A percentile compares a stretch with the other conserved stretches of the same genome.
phyloP scores from a whole-genome alignment of 2,797 vertebrate species.

The Amphiprion clarkii region DNA sequence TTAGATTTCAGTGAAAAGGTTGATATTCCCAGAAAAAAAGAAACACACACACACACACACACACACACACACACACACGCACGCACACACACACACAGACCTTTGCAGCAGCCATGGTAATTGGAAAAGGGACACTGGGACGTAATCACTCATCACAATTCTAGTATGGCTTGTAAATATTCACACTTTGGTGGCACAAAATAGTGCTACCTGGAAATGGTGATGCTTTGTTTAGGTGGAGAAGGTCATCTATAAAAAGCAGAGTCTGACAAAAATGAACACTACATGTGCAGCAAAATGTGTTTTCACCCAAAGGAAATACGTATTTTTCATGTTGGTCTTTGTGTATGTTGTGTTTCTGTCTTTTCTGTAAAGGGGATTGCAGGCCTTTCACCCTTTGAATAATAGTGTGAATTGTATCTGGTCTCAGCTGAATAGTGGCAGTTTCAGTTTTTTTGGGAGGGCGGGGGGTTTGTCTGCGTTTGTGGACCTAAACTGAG shows the following conservation, averaged over 20 bases:
- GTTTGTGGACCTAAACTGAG: slow-evolving; percentile 29
- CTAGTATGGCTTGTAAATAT: slow-evolving; percentile 56
- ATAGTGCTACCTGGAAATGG: slow-evolving; percentile 53
- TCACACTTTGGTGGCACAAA: slow-evolving; percentile 55
- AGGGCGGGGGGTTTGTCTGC: not conserved
- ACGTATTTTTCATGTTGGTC: slow-evolving; percentile 51
- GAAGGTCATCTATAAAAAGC: slow-evolving; percentile 73
- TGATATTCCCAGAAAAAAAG: slow-evolving; percentile 8
- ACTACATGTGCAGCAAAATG: slow-evolving; percentile 52
- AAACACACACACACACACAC: slow-evolving; percentile 7
- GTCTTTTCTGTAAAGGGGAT: slow-evolving; percentile 29
- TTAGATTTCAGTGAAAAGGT: slow-evolving; percentile 29
- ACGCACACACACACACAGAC: slow-evolving; percentile 7
- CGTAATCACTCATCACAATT: slow-evolving; percentile 48
- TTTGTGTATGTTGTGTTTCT: slow-evolving; percentile 48
- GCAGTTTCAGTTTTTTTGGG: slow-evolving; percentile 30
- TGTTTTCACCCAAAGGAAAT: slow-evolving; percentile 72
- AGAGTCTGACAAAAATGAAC: slow-evolving; percentile 40
- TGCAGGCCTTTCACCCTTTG: slow-evolving; percentile 50
- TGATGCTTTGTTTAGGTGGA: slow-evolving; percentile 60
- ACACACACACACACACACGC: not conserved
- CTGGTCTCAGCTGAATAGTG: slow-evolving; percentile 64
- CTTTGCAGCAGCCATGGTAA: slow-evolving; percentile 49
- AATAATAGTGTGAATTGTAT: slow-evolving; percentile 78
- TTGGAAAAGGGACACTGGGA: slow-evolving; percentile 75